A percentile compares a stretch with the other conserved stretches of the same genome.
These are phyloP conservation scores for Cantharis flavilabris DNA, from an alignment of 2,888 invertebrate species.

Conservation along the genomic window DNA sequence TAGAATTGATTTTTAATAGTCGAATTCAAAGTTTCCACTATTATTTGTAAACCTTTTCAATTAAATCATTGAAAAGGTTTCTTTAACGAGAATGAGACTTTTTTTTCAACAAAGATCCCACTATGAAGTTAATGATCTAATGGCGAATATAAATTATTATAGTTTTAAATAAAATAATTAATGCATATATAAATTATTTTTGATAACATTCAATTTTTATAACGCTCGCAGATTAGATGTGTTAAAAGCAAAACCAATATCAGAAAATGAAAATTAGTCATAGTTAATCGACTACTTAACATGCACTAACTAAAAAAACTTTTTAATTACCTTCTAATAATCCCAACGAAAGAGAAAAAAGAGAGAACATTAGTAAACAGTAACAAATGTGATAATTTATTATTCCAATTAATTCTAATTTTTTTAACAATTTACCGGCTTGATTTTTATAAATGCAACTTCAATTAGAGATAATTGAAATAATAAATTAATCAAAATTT, in stretches of 20 bases:
- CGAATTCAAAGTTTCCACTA: background rate
- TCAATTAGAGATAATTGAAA: background rate
- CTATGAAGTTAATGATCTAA: background rate
- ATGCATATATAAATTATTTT: background rate
- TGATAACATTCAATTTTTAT: background rate
- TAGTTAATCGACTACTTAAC: background rate
- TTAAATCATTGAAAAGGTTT: background rate
- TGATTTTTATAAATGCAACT: background rate
- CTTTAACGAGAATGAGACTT: background rate
- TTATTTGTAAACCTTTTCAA: background rate
- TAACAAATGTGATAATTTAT: background rate
- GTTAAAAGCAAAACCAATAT: background rate
- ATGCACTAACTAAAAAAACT: background rate
- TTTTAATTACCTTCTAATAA: slow-evolving; percentile 9
- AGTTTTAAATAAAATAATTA: background rate
- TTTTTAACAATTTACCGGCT: background rate
- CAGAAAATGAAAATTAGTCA: background rate
- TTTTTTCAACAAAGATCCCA: background rate
- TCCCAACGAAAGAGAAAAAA: background rate
- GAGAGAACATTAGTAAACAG: background rate
- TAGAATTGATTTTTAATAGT: background rate
- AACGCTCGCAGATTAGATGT: background rate
- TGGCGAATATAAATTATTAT: background rate
- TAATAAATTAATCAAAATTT: background rate
- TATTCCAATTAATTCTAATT: background rate